Evolutionary conservation across 2,888 invertebrate species (phyloP).

Genomic region (Lamellibrachia columna): DNA sequence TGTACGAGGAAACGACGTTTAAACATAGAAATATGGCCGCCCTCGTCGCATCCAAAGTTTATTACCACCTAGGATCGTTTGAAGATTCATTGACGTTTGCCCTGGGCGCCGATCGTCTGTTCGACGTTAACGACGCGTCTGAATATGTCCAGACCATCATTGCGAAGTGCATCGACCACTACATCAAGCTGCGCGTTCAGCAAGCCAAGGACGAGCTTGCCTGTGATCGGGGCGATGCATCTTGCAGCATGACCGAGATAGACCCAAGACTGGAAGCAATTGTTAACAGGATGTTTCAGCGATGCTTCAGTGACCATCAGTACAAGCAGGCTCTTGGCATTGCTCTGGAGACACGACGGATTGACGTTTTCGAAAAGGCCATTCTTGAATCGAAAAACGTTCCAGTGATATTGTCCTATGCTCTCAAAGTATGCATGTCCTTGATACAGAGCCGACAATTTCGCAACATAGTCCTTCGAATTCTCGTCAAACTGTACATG

Average conservation of each 20-base stretch:
- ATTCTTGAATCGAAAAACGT: slow-evolving; percentile 93
- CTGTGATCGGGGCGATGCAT: slow-evolving; percentile 76
- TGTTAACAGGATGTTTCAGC: slow-evolving; percentile 95
- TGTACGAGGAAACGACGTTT: slow-evolving; percentile 92
- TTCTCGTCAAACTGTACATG: slow-evolving; percentile 88
- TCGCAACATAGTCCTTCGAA: slow-evolving; percentile 83
- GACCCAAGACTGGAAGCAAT: slow-evolving; percentile 81
- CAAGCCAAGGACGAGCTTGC: slow-evolving; percentile 69
- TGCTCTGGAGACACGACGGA: slow-evolving; percentile 93
- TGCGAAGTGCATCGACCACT: slow-evolving; percentile 96
- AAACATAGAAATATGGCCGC: slow-evolving; percentile 91
- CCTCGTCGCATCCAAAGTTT: slow-evolving; percentile 95
- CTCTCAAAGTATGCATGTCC: slow-evolving; percentile 96
- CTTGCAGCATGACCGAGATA: slow-evolving; percentile 63
- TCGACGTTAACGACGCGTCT: slow-evolving; percentile 91
- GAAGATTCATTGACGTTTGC: slow-evolving; percentile 98
- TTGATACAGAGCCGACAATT: slow-evolving; percentile 93
- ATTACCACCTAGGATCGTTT: slow-evolving; percentile 96
- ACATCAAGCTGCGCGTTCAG: slow-evolving; percentile 78
- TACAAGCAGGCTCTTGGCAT: slow-evolving; percentile 95
- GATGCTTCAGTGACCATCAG: slow-evolving; percentile 91
- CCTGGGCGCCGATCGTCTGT: slow-evolving; percentile 91
- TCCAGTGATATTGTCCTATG: slow-evolving; percentile 89
- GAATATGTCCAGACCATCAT: slow-evolving; percentile 98
- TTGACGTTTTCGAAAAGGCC: slow-evolving; percentile 94